Evolutionary conservation across 2,888 invertebrate species (phyloP).

Genomic region (Hartigia nigra): DNA sequence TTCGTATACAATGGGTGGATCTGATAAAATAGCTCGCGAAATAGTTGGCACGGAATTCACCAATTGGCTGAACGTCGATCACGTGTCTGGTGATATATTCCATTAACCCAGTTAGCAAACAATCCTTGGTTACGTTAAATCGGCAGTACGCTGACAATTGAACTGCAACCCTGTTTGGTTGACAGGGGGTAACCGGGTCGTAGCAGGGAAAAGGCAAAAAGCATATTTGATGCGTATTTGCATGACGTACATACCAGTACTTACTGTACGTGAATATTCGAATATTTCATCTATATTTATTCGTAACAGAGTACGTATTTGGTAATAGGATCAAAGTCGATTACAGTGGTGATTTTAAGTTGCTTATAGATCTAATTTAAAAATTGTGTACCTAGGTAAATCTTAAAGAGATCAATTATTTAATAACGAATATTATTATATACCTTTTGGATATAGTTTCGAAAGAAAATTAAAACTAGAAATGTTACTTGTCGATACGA

Average conservation of each 20-base stretch:
- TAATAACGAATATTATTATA: not conserved
- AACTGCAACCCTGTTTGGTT: conserved; percentile 13
- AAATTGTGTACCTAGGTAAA: not conserved
- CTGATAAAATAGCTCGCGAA: not conserved
- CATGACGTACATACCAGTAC: conserved; percentile 20
- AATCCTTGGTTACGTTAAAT: conserved; percentile 31
- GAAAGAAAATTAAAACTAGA: not conserved
- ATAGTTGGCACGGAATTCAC: not conserved
- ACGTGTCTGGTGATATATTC: conserved; percentile 19
- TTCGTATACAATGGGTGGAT: not conserved
- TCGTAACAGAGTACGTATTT: conserved; percentile 31
- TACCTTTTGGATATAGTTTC: not conserved
- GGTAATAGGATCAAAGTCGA: conserved; percentile 40
- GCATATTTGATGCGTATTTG: conserved; percentile 46
- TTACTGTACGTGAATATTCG: not conserved
- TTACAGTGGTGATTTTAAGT: conserved; percentile 15
- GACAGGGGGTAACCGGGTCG: not conserved
- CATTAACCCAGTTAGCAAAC: conserved; percentile 42
- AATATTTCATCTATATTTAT: conserved; percentile 39
- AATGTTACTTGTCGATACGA: not conserved
- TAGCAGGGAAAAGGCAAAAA: conserved; percentile 28
- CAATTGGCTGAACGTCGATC: not conserved
- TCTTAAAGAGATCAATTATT: not conserved
- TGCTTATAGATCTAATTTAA: not conserved
- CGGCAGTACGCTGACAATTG: conserved; percentile 37